Conservation (phyloP, 35 echinoderm and acorn worm species). For the Apostichopus californicus region DNA sequence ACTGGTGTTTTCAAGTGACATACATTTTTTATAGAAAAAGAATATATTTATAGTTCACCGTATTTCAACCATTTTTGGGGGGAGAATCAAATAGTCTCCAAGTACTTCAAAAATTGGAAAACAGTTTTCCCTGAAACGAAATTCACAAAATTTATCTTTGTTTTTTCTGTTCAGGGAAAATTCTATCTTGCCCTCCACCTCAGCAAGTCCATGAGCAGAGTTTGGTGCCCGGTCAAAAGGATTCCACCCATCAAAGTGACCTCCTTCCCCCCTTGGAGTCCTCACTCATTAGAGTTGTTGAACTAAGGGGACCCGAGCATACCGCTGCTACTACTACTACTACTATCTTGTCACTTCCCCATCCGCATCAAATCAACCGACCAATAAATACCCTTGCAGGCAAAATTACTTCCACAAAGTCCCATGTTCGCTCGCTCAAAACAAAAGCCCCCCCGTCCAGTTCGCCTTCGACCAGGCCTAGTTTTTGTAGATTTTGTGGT, state of each 20-base stretch:
- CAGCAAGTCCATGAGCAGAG: neutral
- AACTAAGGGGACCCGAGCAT: neutral
- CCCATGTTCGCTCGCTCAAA: neutral
- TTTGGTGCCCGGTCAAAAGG: neutral
- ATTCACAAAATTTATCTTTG: neutral
- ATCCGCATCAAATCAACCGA: neutral
- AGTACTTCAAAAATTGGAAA: neutral
- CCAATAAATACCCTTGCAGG: neutral
- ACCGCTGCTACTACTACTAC: neutral
- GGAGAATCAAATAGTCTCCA: neutral
- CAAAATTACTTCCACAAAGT: neutral
- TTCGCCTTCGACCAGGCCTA: neutral
- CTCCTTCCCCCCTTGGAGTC: neutral
- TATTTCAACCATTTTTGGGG: neutral
- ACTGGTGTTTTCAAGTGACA: no score
- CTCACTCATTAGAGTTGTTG: neutral
- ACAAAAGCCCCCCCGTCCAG: neutral
- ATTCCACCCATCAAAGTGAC: neutral
- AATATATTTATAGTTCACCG: no score
- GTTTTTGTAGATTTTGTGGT: slow-evolving; percentile 28
- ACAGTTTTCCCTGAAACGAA: neutral
- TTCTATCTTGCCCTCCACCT: neutral
- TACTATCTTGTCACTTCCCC: neutral
- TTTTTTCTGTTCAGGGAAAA: neutral
- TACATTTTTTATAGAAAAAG: no score